Evolutionary conservation across 2,113 vertebrate genomes (phyloP), one percentile per base, ranked within the genome.

Genomic region (Varanus salvator): DNA sequence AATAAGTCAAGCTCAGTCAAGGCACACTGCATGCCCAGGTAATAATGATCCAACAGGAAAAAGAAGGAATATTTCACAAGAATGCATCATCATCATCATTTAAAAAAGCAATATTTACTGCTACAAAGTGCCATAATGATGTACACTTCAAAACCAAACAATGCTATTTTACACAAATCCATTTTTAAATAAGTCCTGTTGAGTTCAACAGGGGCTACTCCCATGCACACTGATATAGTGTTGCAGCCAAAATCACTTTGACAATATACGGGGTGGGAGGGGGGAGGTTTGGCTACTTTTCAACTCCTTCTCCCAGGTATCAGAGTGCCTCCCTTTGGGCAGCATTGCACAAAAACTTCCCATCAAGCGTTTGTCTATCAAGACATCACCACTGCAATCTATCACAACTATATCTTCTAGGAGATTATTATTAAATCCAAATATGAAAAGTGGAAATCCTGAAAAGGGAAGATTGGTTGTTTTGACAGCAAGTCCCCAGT

Each of bases 1-100:
- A 44, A 44, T 44, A 34, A 9, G n/a, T 0, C 0, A 44, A 77
- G 8, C 31, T 0, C 83, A 31, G 1, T 6, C 60, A 81, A 50
- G 11, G 6, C 27, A 11, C 2, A 12, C 23, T 92, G 6, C 17
- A 21, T 71, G 11, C 11, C 17, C 57, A 60, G 57, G 57, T 92
- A 90, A 27, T 0, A 64, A 3, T 85, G 25, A 91, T 2, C 57
- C 60, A 44, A 83, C 21, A 38, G 8, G 60, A 14, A 38, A n/a
- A 11, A 15, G 34, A 75, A 19, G 12, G 8, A 38, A 17, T 3
- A 72, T 72, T 29, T 72, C 69, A n/a, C 29, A 72, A n/a, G 31
- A 38, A 75, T 75, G n/a, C 72, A 34, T n/a, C 25, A 25, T 27
- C 6, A 74, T 75, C 38, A 12, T 75, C 2, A 14, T 34, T 25